Conservation (phyloP, 92 coral and sea anemone species). For the Porites lobata region DNA sequence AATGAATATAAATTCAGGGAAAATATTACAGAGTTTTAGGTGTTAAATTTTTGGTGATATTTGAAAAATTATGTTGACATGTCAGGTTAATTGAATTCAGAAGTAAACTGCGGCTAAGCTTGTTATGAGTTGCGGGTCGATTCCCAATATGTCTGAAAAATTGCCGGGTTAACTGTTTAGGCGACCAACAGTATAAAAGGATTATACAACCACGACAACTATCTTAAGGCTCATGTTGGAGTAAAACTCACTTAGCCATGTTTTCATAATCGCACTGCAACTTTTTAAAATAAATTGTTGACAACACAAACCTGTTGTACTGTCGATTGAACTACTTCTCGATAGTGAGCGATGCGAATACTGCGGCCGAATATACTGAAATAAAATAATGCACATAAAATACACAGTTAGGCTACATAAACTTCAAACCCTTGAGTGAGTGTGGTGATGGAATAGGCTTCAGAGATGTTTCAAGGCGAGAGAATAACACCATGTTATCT, state of each 20-base stretch:
- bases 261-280: no score
- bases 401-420: neutral
- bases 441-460: neutral
- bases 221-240: neutral
- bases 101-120: neutral
- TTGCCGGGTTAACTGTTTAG: neutral
- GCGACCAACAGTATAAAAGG: neutral
- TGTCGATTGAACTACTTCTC: conserved; percentile 92
- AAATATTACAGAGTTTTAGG: neutral
- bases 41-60: neutral
- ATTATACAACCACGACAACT: no score
- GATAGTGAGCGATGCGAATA: conserved; percentile 83
- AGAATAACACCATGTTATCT: neutral
- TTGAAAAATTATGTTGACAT: neutral
- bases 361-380: conserved; percentile 86
- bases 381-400: conserved; percentile 32
- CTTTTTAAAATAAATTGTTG: neutral
- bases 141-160: no score
- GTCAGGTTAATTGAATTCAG: neutral
- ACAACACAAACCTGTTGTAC: conserved; percentile 77
- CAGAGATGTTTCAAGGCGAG: neutral
- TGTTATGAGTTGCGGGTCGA: neutral
- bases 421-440: neutral
- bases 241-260: neutral
- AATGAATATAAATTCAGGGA: neutral